phyloP scores from a whole-genome alignment of 2,797 vertebrate genomes.

The Otolemur crassicaudatus region DNA sequence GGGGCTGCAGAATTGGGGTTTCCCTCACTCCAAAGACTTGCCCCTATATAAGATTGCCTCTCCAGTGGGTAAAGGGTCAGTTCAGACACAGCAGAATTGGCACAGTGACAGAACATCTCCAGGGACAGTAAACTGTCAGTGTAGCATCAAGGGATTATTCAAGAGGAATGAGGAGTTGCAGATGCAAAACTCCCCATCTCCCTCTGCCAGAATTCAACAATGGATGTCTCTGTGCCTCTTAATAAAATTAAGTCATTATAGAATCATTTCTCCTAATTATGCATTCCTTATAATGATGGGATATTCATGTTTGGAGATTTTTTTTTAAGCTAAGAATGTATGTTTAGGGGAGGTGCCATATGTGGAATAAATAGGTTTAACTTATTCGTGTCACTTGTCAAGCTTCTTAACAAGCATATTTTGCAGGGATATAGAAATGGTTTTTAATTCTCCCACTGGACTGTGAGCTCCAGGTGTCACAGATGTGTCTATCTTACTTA shows the following conservation, averaged over 20 bases:
- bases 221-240: slow-evolving; percentile 64
- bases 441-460: background rate
- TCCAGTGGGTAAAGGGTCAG: background rate
- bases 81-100: slow-evolving; percentile 52
- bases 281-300: background rate
- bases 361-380: slow-evolving; percentile 39
- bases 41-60: background rate
- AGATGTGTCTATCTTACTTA: background rate
- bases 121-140: slow-evolving; percentile 60
- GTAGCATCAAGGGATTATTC: slow-evolving; percentile 8
- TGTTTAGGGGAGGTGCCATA: background rate
- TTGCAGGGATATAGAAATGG: background rate
- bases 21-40: background rate
- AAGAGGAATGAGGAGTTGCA: slow-evolving; percentile 42
- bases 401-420: slow-evolving; percentile 57
- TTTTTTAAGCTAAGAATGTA: slow-evolving; percentile 47
- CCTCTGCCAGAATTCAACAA: slow-evolving; percentile 65
- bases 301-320: background rate
- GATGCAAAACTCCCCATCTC: slow-evolving; percentile 49
- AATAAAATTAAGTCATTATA: slow-evolving; percentile 55
- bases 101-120: slow-evolving; percentile 56
- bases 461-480: background rate
- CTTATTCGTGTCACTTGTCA: background rate
- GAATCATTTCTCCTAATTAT: slow-evolving; percentile 62
- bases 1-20: background rate